Base-by-base conservation (phyloP, 2,113 vertebrate genomes). In the Daphoenositta chrysoptera region DNA sequence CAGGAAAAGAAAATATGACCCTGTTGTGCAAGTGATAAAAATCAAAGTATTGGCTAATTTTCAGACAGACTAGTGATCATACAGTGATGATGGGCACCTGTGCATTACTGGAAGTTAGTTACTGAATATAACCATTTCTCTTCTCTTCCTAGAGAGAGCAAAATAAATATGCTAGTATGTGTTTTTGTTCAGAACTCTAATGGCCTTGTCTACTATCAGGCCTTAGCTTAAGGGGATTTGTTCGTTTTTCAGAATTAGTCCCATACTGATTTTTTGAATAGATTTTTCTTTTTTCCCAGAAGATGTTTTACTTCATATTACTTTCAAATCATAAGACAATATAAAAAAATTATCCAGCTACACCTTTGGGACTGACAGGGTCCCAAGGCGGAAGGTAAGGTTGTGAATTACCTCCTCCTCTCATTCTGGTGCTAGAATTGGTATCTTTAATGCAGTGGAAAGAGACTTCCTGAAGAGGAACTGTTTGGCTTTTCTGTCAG, bases 11-110 rank as follows among this genome's bases (percentile, higher is more conserved):
- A 93, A 96, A 94, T 31, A 44, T 33, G 64, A 70, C 60, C 44
- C 71, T 94, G 33, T 39, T 94, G 87, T 93, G n/a, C 61, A 48
- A 48, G 45, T 88, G 73, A 95, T 75, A 91, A 88, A 87, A 93
- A 91, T 56, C 57, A 69, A n/a, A 71, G 42, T 79, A 90, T 73
- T 87, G 80, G 91, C 53, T 96, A 92, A 96, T 89, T 77, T 44
- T 93, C 90, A 93, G 63, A 73, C 44, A 79, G 80, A 87, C 12
- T 76, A 85, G 63, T 58, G 58, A 70, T 85, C 66, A 70, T 42
- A 56, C 10, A 79, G 26, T 66, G 77, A 89, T 70, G 89, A 89
- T 70, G 58, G 61, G 42, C 73, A 96, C 58, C 61, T 91, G 66
- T 44, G 57, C 9, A 19, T 87, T 92, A 54, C 37, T 87, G 81